Evolutionary conservation across 2,888 invertebrate genomes (phyloP).

Genomic region (Allophyes oxyacanthae): DNA sequence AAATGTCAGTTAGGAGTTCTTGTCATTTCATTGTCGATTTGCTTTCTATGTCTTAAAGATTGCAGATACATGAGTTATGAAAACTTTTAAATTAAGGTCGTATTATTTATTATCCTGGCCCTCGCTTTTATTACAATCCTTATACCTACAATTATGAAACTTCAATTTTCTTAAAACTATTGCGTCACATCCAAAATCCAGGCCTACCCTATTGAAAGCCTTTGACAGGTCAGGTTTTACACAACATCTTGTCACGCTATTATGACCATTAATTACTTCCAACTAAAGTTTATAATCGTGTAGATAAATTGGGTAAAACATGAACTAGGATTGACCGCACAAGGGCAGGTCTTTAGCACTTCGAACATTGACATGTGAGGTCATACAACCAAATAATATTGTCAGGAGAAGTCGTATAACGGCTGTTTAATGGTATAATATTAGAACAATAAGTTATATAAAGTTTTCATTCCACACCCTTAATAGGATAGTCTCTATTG

Average conservation of each 20-base stretch:
- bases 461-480: constrained; percentile 21
- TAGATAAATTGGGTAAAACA: neutral
- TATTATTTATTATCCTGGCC: neutral
- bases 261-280: neutral
- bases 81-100: no score
- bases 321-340: constrained; percentile 19
- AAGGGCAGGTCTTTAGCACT: constrained; percentile 34
- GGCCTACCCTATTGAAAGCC: neutral
- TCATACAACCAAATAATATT: constrained; percentile 29
- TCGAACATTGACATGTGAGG: constrained; percentile 33
- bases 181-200: constrained; percentile 3
- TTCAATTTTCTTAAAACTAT: neutral
- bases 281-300: neutral
- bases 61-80: no score
- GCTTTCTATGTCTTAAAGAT: no score
- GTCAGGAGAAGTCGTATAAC: constrained; percentile 23
- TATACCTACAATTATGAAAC: neutral
- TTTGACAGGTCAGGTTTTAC: neutral
- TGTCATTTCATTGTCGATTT: no score
- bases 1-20: no score
- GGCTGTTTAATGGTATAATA: constrained; percentile 7
- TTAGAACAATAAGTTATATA: constrained; percentile 13
- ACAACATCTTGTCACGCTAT: neutral
- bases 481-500: constrained; percentile 3
- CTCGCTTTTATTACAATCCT: neutral